Evolutionary conservation across 2,113 vertebrate genomes (phyloP).

Genomic region (Crotophaga sulcirostris): DNA sequence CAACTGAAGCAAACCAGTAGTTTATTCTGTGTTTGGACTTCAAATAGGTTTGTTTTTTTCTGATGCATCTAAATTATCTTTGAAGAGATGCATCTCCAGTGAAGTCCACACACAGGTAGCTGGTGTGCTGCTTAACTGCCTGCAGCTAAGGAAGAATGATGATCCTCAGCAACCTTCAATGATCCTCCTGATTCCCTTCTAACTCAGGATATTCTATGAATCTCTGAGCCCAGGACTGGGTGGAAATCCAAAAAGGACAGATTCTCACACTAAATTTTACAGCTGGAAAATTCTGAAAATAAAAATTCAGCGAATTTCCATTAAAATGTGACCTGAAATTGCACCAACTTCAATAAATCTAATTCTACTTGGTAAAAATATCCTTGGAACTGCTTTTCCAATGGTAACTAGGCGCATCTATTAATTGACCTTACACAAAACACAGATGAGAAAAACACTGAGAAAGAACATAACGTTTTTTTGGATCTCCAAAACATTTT

Average conservation of each 20-base stretch:
- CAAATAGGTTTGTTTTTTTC: background rate
- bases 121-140: background rate
- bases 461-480: background rate
- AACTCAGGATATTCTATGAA: no score
- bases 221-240: background rate
- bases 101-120: background rate
- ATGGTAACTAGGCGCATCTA: background rate
- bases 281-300: background rate
- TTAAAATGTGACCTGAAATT: background rate
- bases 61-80: background rate
- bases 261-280: background rate
- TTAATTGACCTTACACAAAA: background rate
- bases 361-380: background rate
- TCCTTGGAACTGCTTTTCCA: background rate
- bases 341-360: background rate
- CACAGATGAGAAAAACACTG: background rate
- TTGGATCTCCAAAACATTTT: conserved; percentile 1
- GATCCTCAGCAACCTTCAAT: no score
- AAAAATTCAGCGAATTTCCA: background rate
- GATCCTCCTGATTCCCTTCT: background rate
- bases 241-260: background rate
- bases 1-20: background rate
- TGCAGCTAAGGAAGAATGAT: background rate
- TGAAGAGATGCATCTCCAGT: background rate
- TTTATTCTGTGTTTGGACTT: background rate